phyloP scores from a whole-genome alignment of 1,140 invertebrate species.

The Lepidostoma basale region DNA sequence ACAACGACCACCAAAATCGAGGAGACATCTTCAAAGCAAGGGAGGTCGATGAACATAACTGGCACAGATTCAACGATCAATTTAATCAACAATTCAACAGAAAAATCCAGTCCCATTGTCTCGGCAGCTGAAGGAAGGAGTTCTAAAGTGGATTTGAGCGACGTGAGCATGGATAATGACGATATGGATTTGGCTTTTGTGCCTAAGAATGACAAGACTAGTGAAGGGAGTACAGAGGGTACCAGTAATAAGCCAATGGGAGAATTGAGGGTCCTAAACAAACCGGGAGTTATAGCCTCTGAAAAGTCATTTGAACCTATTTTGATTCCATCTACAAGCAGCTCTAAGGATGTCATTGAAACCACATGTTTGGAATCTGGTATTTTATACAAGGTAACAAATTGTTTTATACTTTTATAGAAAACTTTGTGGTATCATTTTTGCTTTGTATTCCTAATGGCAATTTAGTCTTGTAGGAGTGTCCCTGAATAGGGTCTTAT shows the following conservation, averaged over 20 bases:
- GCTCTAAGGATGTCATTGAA: constrained; percentile 51
- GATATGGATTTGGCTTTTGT: constrained; percentile 55
- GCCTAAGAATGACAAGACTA: constrained; percentile 29
- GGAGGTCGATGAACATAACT: constrained; percentile 38
- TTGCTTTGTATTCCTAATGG: too few relatives aligned
- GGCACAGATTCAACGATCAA: constrained; percentile 22
- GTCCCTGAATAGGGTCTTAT: too few relatives aligned
- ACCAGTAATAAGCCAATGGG: constrained; percentile 33
- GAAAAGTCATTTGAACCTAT: constrained; percentile 41
- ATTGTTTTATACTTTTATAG: background rate
- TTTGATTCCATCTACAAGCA: constrained; percentile 49
- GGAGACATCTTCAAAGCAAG: constrained; percentile 31
- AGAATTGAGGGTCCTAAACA: constrained; percentile 38
- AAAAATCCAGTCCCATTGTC: background rate
- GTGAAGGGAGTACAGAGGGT: constrained; percentile 37
- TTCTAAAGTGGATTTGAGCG: constrained; percentile 64
- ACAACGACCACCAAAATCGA: constrained; percentile 9
- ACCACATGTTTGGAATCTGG: constrained; percentile 50
- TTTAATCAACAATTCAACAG: constrained; percentile 11
- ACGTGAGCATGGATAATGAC: constrained; percentile 72
- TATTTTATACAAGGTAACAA: constrained; percentile 51
- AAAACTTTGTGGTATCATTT: background rate
- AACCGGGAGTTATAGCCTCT: constrained; percentile 27
- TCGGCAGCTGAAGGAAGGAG: constrained; percentile 28
- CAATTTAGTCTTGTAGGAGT: too few relatives aligned